These are phyloP conservation scores for Drosophila cognata DNA, from an alignment of 2,888 invertebrate genomes.

Conservation along the genomic window DNA sequence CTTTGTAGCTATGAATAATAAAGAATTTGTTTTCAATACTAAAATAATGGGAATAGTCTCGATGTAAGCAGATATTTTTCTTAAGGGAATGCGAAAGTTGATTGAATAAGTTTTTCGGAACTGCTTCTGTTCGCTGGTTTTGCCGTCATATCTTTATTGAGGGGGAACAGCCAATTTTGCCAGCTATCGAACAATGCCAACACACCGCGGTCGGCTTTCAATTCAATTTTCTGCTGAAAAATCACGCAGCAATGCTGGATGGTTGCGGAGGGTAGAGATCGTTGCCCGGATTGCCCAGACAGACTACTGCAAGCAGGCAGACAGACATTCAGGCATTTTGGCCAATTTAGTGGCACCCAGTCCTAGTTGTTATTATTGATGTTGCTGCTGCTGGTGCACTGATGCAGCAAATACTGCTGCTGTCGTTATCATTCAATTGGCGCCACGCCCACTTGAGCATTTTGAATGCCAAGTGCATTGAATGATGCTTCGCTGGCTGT, in stretches of 20 bases:
- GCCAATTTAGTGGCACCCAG: conserved; percentile 67
- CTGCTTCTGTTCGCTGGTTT: conserved; percentile 22
- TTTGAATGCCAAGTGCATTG: conserved; percentile 59
- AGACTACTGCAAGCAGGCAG: conserved; percentile 47
- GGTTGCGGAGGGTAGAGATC: conserved; percentile 10
- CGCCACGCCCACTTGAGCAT: conserved; percentile 55
- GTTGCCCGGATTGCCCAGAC: conserved; percentile 40
- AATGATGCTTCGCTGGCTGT: conserved; percentile 44
- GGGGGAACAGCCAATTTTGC: conserved; percentile 27
- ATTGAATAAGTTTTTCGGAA: conserved; percentile 32
- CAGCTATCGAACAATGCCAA: conserved; percentile 60
- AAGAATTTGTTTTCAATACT: not conserved
- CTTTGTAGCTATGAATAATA: not conserved
- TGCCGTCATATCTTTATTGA: conserved; percentile 57
- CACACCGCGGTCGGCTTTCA: conserved; percentile 63
- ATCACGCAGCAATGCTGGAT: conserved; percentile 7
- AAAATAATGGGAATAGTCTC: not conserved
- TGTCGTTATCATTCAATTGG: conserved; percentile 73
- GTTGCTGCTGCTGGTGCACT: conserved; percentile 15
- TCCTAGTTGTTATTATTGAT: conserved; percentile 23
- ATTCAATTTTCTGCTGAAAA: conserved; percentile 63
- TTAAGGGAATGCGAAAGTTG: not conserved
- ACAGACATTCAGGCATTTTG: conserved; percentile 54
- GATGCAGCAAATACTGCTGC: conserved; percentile 32
- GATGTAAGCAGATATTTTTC: not conserved